Conservation (phyloP, 2,888 invertebrate genomes). For the Escarpia spicata region DNA sequence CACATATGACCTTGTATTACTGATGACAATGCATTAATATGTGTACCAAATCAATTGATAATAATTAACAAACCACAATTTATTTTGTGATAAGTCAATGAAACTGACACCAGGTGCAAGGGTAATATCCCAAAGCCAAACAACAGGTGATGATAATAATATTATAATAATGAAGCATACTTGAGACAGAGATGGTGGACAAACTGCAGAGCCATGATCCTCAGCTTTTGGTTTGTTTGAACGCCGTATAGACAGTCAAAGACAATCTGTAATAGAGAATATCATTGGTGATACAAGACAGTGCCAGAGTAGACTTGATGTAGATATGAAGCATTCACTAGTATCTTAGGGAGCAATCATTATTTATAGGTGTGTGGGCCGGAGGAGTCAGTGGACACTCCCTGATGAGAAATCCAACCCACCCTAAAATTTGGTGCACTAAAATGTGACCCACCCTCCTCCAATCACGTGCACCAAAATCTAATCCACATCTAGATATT, state of each 20-base stretch:
- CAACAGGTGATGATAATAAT: not conserved
- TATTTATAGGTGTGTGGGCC: not conserved
- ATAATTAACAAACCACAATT: not conserved
- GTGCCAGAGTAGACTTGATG: not conserved
- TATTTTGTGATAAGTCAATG: not conserved
- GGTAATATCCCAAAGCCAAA: not conserved
- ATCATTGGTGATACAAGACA: too few species aligned
- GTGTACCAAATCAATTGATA: not conserved
- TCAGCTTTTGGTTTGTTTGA: slow-evolving; percentile 84
- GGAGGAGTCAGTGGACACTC: too few species aligned
- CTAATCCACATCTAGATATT: too few species aligned
- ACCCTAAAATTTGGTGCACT: too few species aligned
- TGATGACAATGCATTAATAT: not conserved
- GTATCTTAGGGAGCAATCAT: not conserved
- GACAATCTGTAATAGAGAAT: slow-evolving; percentile 16
- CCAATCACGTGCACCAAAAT: too few species aligned
- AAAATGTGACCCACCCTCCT: too few species aligned
- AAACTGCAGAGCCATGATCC: slow-evolving; percentile 83
- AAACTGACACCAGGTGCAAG: not conserved
- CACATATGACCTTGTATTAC: not conserved
- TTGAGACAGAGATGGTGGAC: slow-evolving; percentile 82
- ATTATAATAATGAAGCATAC: slow-evolving; percentile 69
- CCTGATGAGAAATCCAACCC: too few species aligned
- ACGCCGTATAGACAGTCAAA: slow-evolving; percentile 83
- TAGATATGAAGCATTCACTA: not conserved